A percentile compares a stretch with the other conserved stretches of the same genome.
phyloP scores from a whole-genome alignment of 2,888 invertebrate species.

The Nomada ferruginata region DNA sequence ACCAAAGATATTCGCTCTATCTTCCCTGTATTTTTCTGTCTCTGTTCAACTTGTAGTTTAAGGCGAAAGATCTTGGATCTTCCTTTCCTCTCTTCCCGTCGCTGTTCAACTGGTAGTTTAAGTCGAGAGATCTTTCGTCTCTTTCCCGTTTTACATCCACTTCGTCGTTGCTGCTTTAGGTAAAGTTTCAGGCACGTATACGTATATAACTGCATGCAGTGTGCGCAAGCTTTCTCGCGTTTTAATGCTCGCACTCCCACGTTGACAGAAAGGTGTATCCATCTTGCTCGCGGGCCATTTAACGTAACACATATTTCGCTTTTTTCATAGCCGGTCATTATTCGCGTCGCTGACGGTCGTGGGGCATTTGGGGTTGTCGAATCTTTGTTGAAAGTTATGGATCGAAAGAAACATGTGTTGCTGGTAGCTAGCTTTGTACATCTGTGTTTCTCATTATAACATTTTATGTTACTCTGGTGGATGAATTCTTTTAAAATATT shows the following conservation, averaged over 20 bases:
- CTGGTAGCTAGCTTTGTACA: not conserved
- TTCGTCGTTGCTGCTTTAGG: slow-evolving; percentile 2
- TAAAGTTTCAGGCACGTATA: not conserved
- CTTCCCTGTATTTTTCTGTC: not conserved
- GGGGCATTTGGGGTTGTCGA: not conserved
- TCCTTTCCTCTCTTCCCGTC: not conserved
- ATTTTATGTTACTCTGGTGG: not conserved
- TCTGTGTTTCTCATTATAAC: not conserved
- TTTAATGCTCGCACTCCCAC: slow-evolving; percentile 19
- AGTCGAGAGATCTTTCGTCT: slow-evolving; percentile 31
- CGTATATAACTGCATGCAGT: not conserved
- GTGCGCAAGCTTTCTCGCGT: slow-evolving; percentile 29
- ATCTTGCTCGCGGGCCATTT: slow-evolving; percentile 42
- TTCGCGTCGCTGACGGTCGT: not conserved
- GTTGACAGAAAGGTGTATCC: slow-evolving; percentile 54
- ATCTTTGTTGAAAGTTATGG: not conserved
- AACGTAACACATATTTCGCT: slow-evolving; percentile 35
- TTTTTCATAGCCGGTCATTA: slow-evolving; percentile 33
- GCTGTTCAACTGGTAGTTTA: not conserved
- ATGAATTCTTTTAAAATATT: not conserved
- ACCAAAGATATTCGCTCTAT: not conserved
- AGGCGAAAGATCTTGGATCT: not conserved
- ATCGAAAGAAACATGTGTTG: not conserved
- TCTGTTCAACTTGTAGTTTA: not conserved
- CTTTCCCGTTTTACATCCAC: not conserved